phyloP scores from a whole-genome alignment of 2,113 vertebrate genomes.

The Axis porcinus region DNA sequence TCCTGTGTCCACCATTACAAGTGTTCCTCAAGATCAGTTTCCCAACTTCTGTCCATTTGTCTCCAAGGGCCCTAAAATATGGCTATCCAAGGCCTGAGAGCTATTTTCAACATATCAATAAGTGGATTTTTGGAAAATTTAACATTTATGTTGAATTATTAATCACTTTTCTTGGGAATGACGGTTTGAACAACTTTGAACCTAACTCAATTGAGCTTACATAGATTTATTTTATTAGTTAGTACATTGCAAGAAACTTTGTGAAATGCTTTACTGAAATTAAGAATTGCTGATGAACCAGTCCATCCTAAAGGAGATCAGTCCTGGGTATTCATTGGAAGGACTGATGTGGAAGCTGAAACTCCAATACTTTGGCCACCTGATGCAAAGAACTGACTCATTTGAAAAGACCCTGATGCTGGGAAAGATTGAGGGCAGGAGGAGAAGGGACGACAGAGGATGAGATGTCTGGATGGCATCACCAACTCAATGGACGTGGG shows the following conservation, averaged over 20 bases:
- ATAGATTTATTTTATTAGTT: not conserved
- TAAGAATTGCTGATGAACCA: not conserved
- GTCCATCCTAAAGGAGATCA: not conserved
- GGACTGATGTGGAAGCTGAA: not conserved
- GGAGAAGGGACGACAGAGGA: not conserved
- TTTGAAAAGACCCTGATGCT: not conserved
- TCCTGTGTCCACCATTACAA: not conserved
- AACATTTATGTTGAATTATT: not conserved
- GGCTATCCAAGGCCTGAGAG: not conserved
- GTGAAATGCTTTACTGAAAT: conserved; percentile 13
- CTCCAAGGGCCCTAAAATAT: not conserved
- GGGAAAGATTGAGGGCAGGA: not conserved
- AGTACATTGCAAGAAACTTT: not conserved
- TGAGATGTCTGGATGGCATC: not conserved
- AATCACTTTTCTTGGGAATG: not conserved
- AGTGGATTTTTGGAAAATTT: not conserved
- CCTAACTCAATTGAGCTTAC: not conserved
- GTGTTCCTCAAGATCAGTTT: not conserved
- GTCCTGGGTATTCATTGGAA: not conserved
- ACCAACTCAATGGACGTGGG: not conserved
- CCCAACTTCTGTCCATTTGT: not conserved
- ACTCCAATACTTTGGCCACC: not conserved
- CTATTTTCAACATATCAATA: not conserved
- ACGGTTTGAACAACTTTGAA: not conserved
- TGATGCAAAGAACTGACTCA: not conserved